Evolutionary conservation across 2,888 invertebrate genomes (phyloP).

Genomic region (Thyatira batis): DNA sequence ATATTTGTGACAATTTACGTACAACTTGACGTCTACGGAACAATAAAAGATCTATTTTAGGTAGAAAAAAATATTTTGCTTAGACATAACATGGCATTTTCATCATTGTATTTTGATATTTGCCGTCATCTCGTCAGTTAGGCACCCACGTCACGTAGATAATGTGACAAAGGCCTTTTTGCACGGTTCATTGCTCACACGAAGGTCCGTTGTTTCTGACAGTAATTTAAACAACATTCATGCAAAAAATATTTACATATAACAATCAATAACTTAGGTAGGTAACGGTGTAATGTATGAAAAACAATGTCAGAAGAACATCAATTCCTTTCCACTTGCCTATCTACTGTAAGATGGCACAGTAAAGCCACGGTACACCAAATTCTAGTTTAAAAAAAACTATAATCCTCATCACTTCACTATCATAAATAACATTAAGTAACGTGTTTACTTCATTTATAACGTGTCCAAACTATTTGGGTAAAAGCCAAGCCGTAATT

Average conservation of each 20-base stretch:
- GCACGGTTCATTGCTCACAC: conserved; percentile 51
- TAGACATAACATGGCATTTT: background rate
- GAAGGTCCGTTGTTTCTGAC: conserved; percentile 40
- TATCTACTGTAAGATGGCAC: no score
- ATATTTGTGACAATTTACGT: background rate
- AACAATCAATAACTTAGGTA: conserved; percentile 25
- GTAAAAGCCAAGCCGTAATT: conserved; percentile 26
- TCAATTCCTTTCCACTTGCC: no score
- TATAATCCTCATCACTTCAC: no score
- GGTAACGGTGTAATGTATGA: background rate
- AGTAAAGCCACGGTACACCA: no score
- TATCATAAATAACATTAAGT: conserved; percentile 10
- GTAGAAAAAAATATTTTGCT: background rate
- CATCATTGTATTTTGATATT: background rate
- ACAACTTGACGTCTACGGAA: background rate
- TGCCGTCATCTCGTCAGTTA: background rate
- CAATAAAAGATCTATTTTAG: background rate
- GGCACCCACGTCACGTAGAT: background rate
- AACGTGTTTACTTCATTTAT: conserved; percentile 19
- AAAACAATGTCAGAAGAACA: background rate
- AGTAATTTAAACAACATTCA: conserved; percentile 45
- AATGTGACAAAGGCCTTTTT: conserved; percentile 9
- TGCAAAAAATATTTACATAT: conserved; percentile 34
- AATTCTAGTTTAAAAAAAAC: no score
- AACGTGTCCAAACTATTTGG: conserved; percentile 27